Percentiles rank a stretch among this genome's conserved stretches.
Conservation (phyloP, 2,113 vertebrate genomes). For the rabbit (Oryctolagus cuniculus) region DNA sequence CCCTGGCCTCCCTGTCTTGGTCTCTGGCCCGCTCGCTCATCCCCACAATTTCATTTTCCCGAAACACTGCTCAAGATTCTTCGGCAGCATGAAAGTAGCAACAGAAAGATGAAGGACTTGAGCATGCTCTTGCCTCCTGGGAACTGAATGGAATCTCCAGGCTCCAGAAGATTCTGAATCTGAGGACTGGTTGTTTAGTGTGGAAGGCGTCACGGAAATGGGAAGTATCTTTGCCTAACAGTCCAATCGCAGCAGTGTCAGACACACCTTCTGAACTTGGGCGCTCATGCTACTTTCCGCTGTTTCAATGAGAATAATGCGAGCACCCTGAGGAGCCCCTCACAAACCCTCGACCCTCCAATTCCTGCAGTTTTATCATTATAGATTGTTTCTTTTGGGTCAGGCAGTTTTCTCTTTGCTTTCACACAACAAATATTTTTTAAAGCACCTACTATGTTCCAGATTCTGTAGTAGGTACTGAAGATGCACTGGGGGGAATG, state of each 20-base stretch:
- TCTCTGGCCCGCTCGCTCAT: not conserved
- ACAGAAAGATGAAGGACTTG: not conserved
- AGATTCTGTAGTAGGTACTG: not conserved
- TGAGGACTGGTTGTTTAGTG: not conserved
- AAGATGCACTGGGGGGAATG: not conserved
- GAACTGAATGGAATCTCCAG: not conserved
- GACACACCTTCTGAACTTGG: not conserved
- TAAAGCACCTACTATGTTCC: not conserved
- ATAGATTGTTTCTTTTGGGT: not conserved
- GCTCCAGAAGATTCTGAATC: not conserved
- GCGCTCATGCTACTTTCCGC: not conserved
- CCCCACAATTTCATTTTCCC: not conserved
- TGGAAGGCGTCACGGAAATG: not conserved
- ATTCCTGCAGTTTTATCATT: not conserved
- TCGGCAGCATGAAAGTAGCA: not conserved
- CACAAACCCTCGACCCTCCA: not conserved
- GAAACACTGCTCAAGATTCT: not conserved
- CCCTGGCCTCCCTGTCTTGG: not conserved
- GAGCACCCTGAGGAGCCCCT: not conserved
- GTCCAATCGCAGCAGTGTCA: not conserved
- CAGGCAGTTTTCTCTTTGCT: not conserved
- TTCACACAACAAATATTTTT: not conserved
- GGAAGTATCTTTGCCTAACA: not conserved
- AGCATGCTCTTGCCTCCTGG: not conserved
- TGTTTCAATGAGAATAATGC: not conserved